Evolutionary conservation across 2,113 vertebrate genomes (phyloP), one percentile per base, ranked within the genome.

Genomic region (Nibea coibor): DNA sequence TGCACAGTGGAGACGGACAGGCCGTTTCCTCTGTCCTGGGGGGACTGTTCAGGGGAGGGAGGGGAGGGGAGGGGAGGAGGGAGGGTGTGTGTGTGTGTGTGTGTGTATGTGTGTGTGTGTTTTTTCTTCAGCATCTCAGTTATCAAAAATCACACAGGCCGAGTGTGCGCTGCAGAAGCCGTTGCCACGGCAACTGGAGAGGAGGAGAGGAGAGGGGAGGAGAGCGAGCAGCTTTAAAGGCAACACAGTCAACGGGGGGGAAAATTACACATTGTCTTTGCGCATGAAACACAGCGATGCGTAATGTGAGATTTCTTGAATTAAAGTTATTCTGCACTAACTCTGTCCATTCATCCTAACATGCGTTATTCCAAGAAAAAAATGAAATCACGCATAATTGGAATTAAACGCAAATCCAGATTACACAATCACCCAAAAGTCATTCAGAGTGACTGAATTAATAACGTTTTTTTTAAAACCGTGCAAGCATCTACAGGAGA

Each of bases 151-250:
- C 79, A 88, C 89, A 90, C 78, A 87, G 89, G 86, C 80, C 86
- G 90, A 93, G 93, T 91, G 90, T 90, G 92, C 88, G 92, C 96
- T 95, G 95, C 96, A 95, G 96, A 97, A 96, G 96, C 94, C 93
- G 96, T 98, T 97, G 88, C 97, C 96, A 97, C 90, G 95, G 96
- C 94, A 97, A 97, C 96, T 91, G 91, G 93, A 94, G 35, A 39
- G 35, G 35, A 39, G 91, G 93, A 94, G 35, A 39, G 35, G 35
- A 39, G 35, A 39, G 31, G 31, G 1, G 35, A 39, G 35, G 35
- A 9, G 94, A 94, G 92, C 85, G 93, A 95, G 91, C 95, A 90
- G 94, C 92, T 94, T 93, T 88, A 85, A 90, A 93, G 93, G 84
- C 88, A 89, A 87, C 77, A 83, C 72, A 66, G 81, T 90, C 75